Evolutionary conservation across 2,113 vertebrate genomes (phyloP), one percentile per base, ranked within the genome.

Genomic region (Sarotherodon lohbergeri): DNA sequence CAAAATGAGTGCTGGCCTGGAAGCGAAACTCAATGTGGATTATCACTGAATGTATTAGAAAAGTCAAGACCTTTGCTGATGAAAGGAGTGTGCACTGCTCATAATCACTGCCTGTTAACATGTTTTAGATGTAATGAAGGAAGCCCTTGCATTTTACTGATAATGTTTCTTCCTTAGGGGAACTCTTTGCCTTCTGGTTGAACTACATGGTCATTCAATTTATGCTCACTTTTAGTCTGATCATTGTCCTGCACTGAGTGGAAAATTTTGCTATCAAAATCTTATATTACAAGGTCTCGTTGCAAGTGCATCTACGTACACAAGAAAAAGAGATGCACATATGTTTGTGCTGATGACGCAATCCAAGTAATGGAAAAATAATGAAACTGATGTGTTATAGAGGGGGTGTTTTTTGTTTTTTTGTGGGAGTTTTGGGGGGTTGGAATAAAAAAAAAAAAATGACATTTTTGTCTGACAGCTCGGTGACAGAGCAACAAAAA

Each of bases 1-100:
- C 88, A 61, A 82, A 92, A 81, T 19, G 78, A 89, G 86, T 71
- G 52, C 79, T 34, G 41, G 84, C 71, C 90, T 83, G 81, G 50
- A 79, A 90, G 88, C 78, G 57, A 39, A 81, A 82, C 48, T 87
- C 59, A 9, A 46, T 36, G 9, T 73, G 86, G 86, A 91, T 90
- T 86, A 86, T 84, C 73, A 27, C 43, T 52, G 68, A 78, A 32
- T 55, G 82, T 39, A 54, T 50, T 85, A 66, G 22, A 12, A 10
- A 80, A 84, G 82, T 86, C 73, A 3, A 78, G 82, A 90, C 85
- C 52, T 81, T 59, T 76, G 66, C 54, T 80, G 79, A 76, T 89
- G 80, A 83, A 86, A 80, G n/a, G 63, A 43, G 27, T 29, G 48
- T 76, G 68, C 68, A 8, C 50, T 79, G 52, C 73, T 55, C 22